Conservation (phyloP, 2,888 invertebrate species). For the Eupelmus urozonus region DNA sequence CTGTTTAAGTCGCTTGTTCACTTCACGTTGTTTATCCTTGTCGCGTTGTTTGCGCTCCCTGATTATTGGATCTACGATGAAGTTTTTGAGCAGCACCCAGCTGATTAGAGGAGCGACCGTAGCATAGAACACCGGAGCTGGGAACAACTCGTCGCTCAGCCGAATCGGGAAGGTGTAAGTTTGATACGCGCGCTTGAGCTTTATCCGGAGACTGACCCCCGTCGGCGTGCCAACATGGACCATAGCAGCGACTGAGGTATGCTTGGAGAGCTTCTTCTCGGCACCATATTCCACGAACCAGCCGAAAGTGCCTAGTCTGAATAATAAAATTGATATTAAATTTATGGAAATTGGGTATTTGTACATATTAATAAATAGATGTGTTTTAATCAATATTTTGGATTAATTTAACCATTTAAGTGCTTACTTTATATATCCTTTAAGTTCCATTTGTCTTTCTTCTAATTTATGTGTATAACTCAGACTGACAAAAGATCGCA, state of each 20-base stretch:
- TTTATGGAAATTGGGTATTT: background rate
- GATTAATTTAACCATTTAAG: background rate
- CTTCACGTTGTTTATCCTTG: slow-evolving; percentile 89
- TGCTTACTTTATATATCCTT: slow-evolving; percentile 88
- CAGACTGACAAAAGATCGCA: slow-evolving; percentile 87
- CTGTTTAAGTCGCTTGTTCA: slow-evolving; percentile 86
- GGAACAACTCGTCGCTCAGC: slow-evolving; percentile 92
- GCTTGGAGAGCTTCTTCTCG: slow-evolving; percentile 94
- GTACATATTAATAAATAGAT: background rate
- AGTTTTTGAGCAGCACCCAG: slow-evolving; percentile 89
- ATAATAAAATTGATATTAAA: background rate
- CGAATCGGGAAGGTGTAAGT: slow-evolving; percentile 93
- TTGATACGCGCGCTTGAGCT: slow-evolving; percentile 91
- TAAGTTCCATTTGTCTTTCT: slow-evolving; percentile 88
- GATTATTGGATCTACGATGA: slow-evolving; percentile 90
- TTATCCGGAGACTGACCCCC: slow-evolving; percentile 92
- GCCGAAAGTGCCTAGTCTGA: slow-evolving; percentile 91
- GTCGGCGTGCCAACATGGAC: slow-evolving; percentile 91
- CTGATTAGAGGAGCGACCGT: slow-evolving; percentile 91
- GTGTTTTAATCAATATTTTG: background rate
- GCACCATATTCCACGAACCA: slow-evolving; percentile 93
- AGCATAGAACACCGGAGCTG: slow-evolving; percentile 95
- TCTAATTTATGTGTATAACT: slow-evolving; percentile 89
- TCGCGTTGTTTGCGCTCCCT: slow-evolving; percentile 88
- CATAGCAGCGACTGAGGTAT: slow-evolving; percentile 91